These are phyloP conservation scores for Meandrusa payeni DNA, from an alignment of 2,888 invertebrate species.

Conservation along the genomic window DNA sequence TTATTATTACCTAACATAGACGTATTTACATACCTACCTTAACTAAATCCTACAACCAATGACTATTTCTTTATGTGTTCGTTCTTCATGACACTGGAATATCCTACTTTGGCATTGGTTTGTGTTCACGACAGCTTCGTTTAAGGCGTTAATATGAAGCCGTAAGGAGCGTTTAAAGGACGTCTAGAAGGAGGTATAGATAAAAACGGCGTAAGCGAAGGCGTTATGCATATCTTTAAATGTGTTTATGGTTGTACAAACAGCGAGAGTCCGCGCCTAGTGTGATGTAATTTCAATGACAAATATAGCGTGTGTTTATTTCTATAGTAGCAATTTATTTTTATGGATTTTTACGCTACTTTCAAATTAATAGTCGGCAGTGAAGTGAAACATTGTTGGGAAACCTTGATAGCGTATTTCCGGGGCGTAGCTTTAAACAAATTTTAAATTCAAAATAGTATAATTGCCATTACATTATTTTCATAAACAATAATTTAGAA, in stretches of 20 bases:
- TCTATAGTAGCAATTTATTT: too few species aligned
- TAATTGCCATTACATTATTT: too few species aligned
- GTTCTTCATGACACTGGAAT: neutral
- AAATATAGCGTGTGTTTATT: too few species aligned
- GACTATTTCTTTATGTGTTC: slow-evolving; percentile 6
- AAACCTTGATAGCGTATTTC: too few species aligned
- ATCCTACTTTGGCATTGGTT: slow-evolving; percentile 9
- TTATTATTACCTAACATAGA: too few species aligned
- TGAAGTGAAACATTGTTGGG: too few species aligned
- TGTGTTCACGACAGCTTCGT: slow-evolving; percentile 9
- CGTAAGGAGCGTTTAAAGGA: slow-evolving; percentile 6
- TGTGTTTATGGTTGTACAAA: slow-evolving; percentile 45
- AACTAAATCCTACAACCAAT: slow-evolving; percentile 7
- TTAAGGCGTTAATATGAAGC: slow-evolving; percentile 5
- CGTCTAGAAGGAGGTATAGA: slow-evolving; percentile 7
- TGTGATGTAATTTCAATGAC: slow-evolving; percentile 63
- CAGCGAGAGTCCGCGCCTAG: slow-evolving; percentile 52
- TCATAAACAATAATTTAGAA: too few species aligned
- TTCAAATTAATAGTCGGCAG: too few species aligned
- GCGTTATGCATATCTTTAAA: slow-evolving; percentile 31
- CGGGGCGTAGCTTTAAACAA: too few species aligned
- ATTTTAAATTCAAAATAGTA: too few species aligned
- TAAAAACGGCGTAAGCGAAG: slow-evolving; percentile 26
- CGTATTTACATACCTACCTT: neutral
- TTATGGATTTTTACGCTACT: too few species aligned